Evolutionary conservation across 2,888 invertebrate genomes (phyloP), one percentile per base, ranked within the genome.

Genomic region (Incurvaria masculella): DNA sequence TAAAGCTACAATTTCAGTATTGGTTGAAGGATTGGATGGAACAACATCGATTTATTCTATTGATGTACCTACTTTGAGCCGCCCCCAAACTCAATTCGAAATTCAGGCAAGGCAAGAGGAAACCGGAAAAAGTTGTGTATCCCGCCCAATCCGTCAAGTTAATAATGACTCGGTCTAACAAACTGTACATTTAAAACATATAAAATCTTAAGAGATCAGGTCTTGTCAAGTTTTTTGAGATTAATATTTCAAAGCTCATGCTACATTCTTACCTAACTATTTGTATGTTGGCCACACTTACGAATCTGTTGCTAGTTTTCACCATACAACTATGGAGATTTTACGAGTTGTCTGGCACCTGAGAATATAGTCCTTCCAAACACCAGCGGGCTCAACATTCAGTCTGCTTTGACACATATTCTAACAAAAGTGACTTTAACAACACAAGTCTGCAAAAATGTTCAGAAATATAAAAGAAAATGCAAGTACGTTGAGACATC

Each of bases 11-110:
- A 14, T 33, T 33, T 33, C 33, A 33, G 14, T 21, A 43, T 19
- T n/a, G 43, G 4, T 11, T 21, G 21, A 43, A 43, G 43, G 43
- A 43, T 43, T 43, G 21, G 23, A 23, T 44, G 20, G 23, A 23
- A 41, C 41, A 46, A 19, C 26, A 40, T 21, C 11, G 17, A 20
- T 38, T 45, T 14, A 26, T 33, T 33, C n/a, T n/a, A n/a, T n/a
- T 33, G 33, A 23, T 10, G 23, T 23, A 6, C 5, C 5, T 23
- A 23, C 23, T 23, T 23, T 23, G 23, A 23, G 33, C 33, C 8
- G 33, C 14, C 33, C 6, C n/a, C n/a, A n/a, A 33, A 11, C 33
- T 14, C 33, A 33, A 33, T 14, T 11, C 14, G 14, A 33, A 33
- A 33, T 23, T 23, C 5, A 23, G 23, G 4, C 4, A 23, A 23